Evolutionary conservation across 2,888 invertebrate species (phyloP), one percentile per base, ranked within the genome.

Genomic region (Tridacna gigas): DNA sequence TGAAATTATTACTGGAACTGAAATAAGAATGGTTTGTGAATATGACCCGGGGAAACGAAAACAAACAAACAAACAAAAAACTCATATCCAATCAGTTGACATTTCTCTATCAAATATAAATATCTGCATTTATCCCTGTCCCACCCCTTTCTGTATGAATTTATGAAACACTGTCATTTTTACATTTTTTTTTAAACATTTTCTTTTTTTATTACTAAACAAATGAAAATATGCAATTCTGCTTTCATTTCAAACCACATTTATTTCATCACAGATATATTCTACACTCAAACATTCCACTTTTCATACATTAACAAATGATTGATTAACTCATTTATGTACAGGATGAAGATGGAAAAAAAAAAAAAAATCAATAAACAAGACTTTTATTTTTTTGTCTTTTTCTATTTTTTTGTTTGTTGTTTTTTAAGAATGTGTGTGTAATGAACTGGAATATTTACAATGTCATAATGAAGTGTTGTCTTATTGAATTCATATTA

Each of bases 221-320:
- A 15, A 74, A 74, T 80, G 86, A 83, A 86, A 86, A 86, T 86
- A 86, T 86, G 83, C 86, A 86, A 83, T 83, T 83, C 86, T 80
- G 76, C 83, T 73, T 79, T 67, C 63, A 63, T 22, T 63, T 63
- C 63, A 22, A 2, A 63, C 63, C 63, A 63, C n/a, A 63, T 63
- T 63, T 63, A 25, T 63, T 63, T 25, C 63, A 63, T 63, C 63
- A 63, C 63, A 63, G 63, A 63, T 63, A 63, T 18, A n/a, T 63
- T 20, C 37, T 37, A 60, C 60, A 60, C 1, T 7, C 63, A 63
- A 20, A 22, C 63, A 25, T 22, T 20, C 25, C n/a, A 22, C 63
- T 63, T 63, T 22, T 63, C 63, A 63, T 63, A 63, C 63, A 18
- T 63, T 22, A 63, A 63, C 56, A 26, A 51, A 71, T 71, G 71